These are phyloP conservation scores for Trachelus iudaicus DNA, from an alignment of 2,888 invertebrate genomes.

Conservation along the genomic window DNA sequence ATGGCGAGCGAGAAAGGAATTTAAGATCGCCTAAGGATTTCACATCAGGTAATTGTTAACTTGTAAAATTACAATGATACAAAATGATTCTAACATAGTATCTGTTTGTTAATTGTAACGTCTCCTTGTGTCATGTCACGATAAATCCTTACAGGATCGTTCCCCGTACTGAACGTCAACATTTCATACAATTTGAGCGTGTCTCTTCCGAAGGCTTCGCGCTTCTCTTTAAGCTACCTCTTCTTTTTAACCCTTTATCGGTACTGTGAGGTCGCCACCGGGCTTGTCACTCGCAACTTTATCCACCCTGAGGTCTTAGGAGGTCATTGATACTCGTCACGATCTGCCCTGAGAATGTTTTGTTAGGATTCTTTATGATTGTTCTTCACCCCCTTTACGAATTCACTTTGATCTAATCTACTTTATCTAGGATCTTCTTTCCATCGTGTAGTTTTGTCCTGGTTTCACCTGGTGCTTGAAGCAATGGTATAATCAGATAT, in stretches of 20 bases:
- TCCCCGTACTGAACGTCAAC: not conserved
- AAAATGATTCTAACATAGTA: not conserved
- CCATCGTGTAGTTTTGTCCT: not conserved
- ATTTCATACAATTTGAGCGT: not conserved
- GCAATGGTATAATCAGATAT: not conserved
- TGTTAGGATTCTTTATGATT: not conserved
- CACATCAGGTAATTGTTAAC: not conserved
- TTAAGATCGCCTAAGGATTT: slow-evolving; percentile 3
- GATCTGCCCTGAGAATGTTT: not conserved
- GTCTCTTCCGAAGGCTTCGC: not conserved
- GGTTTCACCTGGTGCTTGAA: not conserved
- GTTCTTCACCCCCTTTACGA: not conserved
- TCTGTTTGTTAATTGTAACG: not conserved
- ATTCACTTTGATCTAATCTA: not conserved
- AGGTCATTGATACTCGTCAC: too few relatives aligned
- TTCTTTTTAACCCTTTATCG: slow-evolving; percentile 4
- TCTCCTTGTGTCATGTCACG: not conserved
- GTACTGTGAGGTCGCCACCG: slow-evolving; percentile 6
- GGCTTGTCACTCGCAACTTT: not conserved
- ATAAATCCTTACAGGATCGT: not conserved
- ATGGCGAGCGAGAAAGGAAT: slow-evolving; percentile 17
- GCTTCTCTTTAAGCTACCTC: not conserved
- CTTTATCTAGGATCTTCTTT: not conserved
- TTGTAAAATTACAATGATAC: not conserved
- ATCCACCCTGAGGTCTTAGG: not conserved